Percentiles rank a stretch among this genome's conserved stretches.
Evolutionary conservation across 2,797 vertebrate species (phyloP).

Genomic region (Anguilla marmorata): DNA sequence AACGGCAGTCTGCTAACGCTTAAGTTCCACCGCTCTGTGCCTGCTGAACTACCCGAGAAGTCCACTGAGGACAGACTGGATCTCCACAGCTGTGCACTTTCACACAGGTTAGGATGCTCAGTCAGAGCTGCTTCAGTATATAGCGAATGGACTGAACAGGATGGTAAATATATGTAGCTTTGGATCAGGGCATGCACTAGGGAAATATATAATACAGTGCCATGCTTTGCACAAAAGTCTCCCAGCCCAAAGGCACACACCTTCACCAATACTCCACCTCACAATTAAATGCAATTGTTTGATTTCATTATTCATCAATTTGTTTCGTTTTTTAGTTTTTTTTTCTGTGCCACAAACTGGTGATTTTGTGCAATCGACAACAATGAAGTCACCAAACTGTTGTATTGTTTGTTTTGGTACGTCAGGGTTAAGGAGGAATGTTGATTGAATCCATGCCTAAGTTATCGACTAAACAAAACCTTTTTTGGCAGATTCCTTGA

Average conservation of each 20-base stretch:
- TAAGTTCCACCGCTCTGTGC: not conserved
- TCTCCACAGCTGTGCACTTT: not conserved
- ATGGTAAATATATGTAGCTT: too few relatives aligned
- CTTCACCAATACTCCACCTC: too few relatives aligned
- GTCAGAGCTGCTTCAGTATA: too few relatives aligned
- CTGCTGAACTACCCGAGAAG: not conserved
- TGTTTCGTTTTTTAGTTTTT: too few relatives aligned
- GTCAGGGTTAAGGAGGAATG: too few relatives aligned
- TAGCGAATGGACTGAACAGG: too few relatives aligned
- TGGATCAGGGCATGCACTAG: too few relatives aligned
- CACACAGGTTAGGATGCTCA: not conserved
- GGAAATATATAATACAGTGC: too few relatives aligned
- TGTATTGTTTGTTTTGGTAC: not conserved
- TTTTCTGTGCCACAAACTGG: not conserved
- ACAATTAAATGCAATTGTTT: too few relatives aligned
- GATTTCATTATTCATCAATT: too few relatives aligned
- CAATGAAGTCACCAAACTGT: not conserved
- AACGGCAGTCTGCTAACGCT: conserved; percentile 32
- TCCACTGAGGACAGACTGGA: not conserved
- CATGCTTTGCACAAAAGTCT: too few relatives aligned
- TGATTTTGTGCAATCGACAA: not conserved
- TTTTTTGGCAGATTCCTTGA: not conserved
- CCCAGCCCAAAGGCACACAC: too few relatives aligned
- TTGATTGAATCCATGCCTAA: not conserved
- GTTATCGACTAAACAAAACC: not conserved